Evolutionary conservation across 2,797 vertebrate species (phyloP).

Genomic region (Sebastes dallii): DNA sequence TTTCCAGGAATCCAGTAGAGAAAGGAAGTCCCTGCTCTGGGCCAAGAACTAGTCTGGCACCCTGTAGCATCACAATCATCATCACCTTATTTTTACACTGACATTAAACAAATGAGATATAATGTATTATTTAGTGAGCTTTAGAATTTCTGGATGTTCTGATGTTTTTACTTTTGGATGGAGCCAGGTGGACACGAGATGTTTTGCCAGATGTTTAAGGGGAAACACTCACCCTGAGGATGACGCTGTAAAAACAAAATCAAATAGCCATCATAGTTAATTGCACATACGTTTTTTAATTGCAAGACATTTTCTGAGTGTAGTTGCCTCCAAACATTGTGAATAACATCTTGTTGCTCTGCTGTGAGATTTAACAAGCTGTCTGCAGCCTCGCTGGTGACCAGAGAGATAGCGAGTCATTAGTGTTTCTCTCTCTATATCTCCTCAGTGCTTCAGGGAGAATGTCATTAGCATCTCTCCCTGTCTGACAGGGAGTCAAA

Average conservation of each 20-base stretch:
- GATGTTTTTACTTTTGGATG: neutral
- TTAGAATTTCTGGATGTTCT: neutral
- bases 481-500: conserved; percentile 60
- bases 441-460: conserved; percentile 55
- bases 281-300: conserved; percentile 39
- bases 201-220: neutral
- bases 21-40: neutral
- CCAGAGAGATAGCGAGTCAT: conserved; percentile 60
- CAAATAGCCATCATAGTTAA: conserved; percentile 18
- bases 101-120: neutral
- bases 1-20: neutral
- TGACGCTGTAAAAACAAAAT: neutral
- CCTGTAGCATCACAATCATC: neutral
- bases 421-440: conserved; percentile 51
- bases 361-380: conserved; percentile 61
- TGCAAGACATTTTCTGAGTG: conserved; percentile 24
- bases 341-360: conserved; percentile 52
- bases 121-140: neutral
- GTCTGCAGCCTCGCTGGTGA: conserved; percentile 51
- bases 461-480: conserved; percentile 65
- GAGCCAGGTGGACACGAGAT: no score
- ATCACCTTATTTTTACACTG: neutral
- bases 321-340: conserved; percentile 32
- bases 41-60: neutral
- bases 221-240: neutral